Conservation (phyloP, 1,140 invertebrate genomes). For the Drosophila orosa region DNA sequence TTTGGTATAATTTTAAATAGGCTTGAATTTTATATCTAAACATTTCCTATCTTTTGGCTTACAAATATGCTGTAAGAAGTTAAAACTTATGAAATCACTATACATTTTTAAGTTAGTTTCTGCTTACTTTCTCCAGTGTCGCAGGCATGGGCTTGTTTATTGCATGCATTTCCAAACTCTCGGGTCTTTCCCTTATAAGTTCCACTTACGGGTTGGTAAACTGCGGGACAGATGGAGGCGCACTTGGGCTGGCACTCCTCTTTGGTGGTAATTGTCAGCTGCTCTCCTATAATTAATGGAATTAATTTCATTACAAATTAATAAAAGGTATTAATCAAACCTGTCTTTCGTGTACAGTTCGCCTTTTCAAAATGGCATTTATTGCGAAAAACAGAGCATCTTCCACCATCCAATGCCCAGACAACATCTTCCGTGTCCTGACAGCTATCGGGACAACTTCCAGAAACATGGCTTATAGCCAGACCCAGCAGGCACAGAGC, state of each 20-base stretch:
- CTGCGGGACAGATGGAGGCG: slow-evolving; percentile 2
- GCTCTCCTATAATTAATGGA: background rate
- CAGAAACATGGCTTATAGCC: slow-evolving; percentile 45
- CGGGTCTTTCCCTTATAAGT: slow-evolving; percentile 31
- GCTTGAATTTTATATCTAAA: too few relatives aligned
- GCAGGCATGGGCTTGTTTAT: slow-evolving; percentile 13
- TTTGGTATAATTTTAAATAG: too few relatives aligned
- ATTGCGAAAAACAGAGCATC: slow-evolving; percentile 60
- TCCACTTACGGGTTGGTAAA: slow-evolving; percentile 31
- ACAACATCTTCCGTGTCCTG: slow-evolving; percentile 64
- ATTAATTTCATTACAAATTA: background rate
- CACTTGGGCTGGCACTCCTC: slow-evolving; percentile 54
- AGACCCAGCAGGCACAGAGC: slow-evolving; percentile 26
- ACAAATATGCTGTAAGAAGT: background rate
- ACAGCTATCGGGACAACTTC: slow-evolving; percentile 39
- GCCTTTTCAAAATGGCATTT: slow-evolving; percentile 56
- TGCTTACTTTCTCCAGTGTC: slow-evolving; percentile 31
- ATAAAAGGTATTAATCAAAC: background rate
- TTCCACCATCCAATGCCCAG: slow-evolving; percentile 44
- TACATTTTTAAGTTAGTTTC: background rate
- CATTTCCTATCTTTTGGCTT: background rate
- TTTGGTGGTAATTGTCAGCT: slow-evolving; percentile 33
- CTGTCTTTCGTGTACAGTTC: slow-evolving; percentile 45
- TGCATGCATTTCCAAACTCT: slow-evolving; percentile 49
- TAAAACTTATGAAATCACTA: background rate